Base-by-base conservation (phyloP, 2,797 vertebrate genomes). In the Sciaenops ocellatus region DNA sequence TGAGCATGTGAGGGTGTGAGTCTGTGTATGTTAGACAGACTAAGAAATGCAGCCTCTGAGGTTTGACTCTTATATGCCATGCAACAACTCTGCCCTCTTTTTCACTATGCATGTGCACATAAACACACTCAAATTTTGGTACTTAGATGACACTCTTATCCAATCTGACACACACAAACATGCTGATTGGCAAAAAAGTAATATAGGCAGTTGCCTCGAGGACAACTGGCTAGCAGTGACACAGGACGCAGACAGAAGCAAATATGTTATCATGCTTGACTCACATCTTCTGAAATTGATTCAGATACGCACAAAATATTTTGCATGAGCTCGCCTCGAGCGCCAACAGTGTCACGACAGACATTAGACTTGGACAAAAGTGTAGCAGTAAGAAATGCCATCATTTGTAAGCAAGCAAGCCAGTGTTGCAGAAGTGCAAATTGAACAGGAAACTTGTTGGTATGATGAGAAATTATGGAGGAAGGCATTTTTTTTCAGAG, bases 231-330 rank as follows among this genome's bases (percentile, higher is more conserved):
- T 28, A 34, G n/a, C 46, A 89, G 64, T 63, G 63, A 76, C 64
- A 51, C 48, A 20, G n/a, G 47, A 71, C 2, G 30, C 66, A 76
- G 46, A 76, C 60, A 59, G 76, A 84, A 63, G 72, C 61, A 80
- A 90, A 88, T 69, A 28, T 71, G 74, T 76, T 76, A 75, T 71
- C 69, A 85, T 78, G 80, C 76, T 85, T 69, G 22, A 79, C 79
- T 85, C 73, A 83, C 79, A 78, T 78, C 79, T 85, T 64, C 72
- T 72, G 55, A 86, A 86, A 89, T 75, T 60, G 82, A 86, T 85
- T 86, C 48, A 26, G 73, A 87, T 84, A 75, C 13, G 42, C 67
- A 71, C 48, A 77, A 80, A 79, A 85, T 78, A 76, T 85, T 84
- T 67, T 72, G 55, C 71, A 76, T 65, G 47, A 75, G 65, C 26